Evolutionary conservation across 2,113 vertebrate genomes (phyloP), one percentile per base, ranked within the genome.

Genomic region (Balaenoptera acutorostrata): DNA sequence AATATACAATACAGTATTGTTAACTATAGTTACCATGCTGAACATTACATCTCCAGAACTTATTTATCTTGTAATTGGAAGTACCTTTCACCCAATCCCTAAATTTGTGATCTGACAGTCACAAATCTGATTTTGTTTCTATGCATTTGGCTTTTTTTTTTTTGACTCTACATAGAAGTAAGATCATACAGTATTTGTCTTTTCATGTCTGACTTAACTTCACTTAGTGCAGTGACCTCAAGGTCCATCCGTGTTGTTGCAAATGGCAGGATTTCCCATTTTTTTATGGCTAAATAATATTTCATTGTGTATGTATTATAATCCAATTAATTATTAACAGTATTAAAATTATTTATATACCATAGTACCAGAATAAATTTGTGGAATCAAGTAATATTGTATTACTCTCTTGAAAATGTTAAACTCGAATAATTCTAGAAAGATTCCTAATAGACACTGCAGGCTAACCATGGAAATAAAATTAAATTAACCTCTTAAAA

Each of bases 391-490:
- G 2, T 88, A 81, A 80, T 82, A 77, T 63, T 96, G 92, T 69
- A 55, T 83, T 86, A 95, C 25, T 75, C 68, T 39, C 27, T 94
- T 89, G 46, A 71, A 93, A 81, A 92, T 92, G 49, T 27, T 72
- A 71, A 72, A 88, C 36, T 83, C 69, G 15, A 88, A 49, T 87
- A 78, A 59, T 90, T 96, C 3, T 72, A 68, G 17, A 95, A 86
- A 92, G 29, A 85, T 88, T 93, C 9, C 85, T 96, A 41, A 18
- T 77, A 84, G 63, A 94, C 52, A 59, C 8, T 89, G 52, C 91
- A 93, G 90, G n/a, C 12, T 95, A 85, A 83, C 39, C 39, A 39
- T 87, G 55, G 81, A 68, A 97, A 59, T 77, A 80, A 91, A 84
- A 81, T 81, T 23, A 86, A 84, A 90, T 44, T 66, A 93, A 59